phyloP scores from a whole-genome alignment of 1,140 invertebrate genomes.

The Sitobion miscanthi region DNA sequence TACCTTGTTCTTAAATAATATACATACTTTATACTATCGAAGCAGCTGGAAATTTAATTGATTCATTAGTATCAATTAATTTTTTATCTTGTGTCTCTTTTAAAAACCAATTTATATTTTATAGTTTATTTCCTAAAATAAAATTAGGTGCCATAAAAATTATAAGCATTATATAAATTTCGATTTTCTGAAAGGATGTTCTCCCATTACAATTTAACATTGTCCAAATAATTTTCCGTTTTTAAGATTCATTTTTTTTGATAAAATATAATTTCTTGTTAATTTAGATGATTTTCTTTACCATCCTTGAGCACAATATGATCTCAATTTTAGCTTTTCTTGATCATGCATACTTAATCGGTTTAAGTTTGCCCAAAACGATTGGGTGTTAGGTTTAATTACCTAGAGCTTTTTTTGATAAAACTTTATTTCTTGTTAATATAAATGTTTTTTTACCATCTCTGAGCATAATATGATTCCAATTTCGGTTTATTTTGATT shows the following conservation, averaged over 20 bases:
- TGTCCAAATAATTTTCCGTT: not conserved
- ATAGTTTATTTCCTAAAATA: not conserved
- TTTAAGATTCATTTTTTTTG: not conserved
- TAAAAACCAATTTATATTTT: not conserved
- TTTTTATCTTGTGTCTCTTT: not conserved
- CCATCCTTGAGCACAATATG: not conserved
- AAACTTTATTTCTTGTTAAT: not conserved
- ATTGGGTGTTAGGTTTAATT: not conserved
- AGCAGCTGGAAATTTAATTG: not conserved
- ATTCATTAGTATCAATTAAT: not conserved
- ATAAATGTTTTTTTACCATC: not conserved
- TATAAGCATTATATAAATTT: not conserved
- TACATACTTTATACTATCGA: not conserved
- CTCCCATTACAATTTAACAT: not conserved
- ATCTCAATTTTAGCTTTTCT: not conserved
- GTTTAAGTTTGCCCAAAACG: not conserved
- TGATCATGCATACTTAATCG: not conserved
- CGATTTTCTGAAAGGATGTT: not conserved
- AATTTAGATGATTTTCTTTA: not conserved
- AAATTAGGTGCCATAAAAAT: not conserved
- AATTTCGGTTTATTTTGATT: constrained; percentile 2
- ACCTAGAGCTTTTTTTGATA: not conserved
- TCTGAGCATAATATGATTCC: not conserved
- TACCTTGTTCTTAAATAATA: not conserved
- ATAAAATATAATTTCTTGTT: not conserved